Evolutionary conservation across 2,113 vertebrate species (phyloP), one percentile per base, ranked within the genome.

Genomic region (Clarias macrocephalus): DNA sequence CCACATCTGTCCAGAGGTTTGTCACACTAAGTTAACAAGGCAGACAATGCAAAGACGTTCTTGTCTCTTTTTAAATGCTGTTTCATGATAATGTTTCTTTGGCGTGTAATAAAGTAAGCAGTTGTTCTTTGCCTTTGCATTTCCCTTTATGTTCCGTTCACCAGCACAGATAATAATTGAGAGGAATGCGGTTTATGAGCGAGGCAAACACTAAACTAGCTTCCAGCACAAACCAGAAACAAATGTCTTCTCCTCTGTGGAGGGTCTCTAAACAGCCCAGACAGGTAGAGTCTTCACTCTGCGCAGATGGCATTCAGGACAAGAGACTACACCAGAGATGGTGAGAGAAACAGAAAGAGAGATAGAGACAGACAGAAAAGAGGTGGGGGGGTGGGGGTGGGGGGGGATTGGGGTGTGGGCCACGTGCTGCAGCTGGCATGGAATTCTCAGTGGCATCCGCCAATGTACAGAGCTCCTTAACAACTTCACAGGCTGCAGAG

Each of bases 401-500:
- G 52, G 84, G 73, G 82, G 57, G 5, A 3, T 30, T 48, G 82
- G 72, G 85, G 54, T 56, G 63, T 52, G 28, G 87, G 88, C 89
- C 91, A 91, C 82, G 90, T 76, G 90, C 93, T 94, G 95, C 94
- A 95, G 94, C 95, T 95, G 94, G 95, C 93, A 93, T 90, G 92
- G 94, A 94, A 94, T 95, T 95, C 93, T 93, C 94, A 94, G 94
- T 93, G 93, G 94, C 94, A 95, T 94, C 94, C 93, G 94, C 92
- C 93, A 94, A 93, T 94, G 93, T 94, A 93, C 93, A 94, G 93
- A 95, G 94, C 94, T 95, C 94, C 94, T 95, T 95, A 94, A 95
- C 95, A 95, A 95, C 94, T 95, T 95, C 94, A 95, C 94, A 95
- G 94, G 93, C 94, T 94, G 94, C 93, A 95, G 93, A 95, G 95